A percentile compares a stretch with the other conserved stretches of the same genome.
Conservation (phyloP, 1,140 invertebrate genomes). For the Eulimnadia texana region DNA sequence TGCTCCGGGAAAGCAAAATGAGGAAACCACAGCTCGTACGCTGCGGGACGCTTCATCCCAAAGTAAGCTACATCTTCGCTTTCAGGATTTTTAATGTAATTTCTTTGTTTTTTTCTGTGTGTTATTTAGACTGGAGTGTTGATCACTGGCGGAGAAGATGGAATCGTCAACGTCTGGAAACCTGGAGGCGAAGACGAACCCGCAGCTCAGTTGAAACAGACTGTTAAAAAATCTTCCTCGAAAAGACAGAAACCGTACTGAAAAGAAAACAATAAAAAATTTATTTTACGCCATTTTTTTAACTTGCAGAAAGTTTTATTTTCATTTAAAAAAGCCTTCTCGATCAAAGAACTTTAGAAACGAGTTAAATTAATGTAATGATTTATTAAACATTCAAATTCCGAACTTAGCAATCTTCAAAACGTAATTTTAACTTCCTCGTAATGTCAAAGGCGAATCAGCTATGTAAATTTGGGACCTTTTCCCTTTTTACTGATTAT, state of each 20-base stretch:
- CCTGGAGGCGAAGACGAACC: background rate
- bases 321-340: too few species aligned
- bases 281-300: too few species aligned
- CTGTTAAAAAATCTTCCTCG: background rate
- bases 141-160: slow-evolving; percentile 11
- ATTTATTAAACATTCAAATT: too few species aligned
- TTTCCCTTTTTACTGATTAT: too few species aligned
- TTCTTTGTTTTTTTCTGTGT: background rate
- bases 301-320: too few species aligned
- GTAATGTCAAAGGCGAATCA: too few species aligned
- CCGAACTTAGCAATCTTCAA: too few species aligned
- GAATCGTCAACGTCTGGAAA: slow-evolving; percentile 14
- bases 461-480: too few species aligned
- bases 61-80: background rate
- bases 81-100: background rate
- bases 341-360: too few species aligned
- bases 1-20: slow-evolving; percentile 46
- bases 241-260: background rate
- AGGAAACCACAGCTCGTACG: slow-evolving; percentile 45
- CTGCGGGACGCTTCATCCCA: slow-evolving; percentile 22
- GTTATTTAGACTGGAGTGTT: background rate
- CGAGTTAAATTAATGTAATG: too few species aligned
- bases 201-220: background rate
- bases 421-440: too few species aligned
- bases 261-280: too few species aligned